Conservation (phyloP, 30 jellyfish, hydroid and myxozoan species). For the Rhopilema esculentum region DNA sequence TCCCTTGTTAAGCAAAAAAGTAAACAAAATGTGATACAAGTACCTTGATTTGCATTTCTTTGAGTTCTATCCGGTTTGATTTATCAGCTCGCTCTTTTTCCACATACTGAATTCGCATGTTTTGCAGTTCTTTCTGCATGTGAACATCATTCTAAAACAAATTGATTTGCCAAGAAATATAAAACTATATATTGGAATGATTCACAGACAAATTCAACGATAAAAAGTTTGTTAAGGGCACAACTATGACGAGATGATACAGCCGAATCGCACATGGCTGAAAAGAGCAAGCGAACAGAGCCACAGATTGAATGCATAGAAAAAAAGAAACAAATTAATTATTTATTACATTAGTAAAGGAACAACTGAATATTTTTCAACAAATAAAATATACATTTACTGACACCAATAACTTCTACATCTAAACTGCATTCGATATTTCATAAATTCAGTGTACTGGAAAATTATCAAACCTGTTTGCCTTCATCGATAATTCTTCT, state of each 20-base stretch:
- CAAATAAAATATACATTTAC: too few relatives aligned
- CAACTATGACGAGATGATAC: too few relatives aligned
- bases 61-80: slow-evolving; percentile 58
- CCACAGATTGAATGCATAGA: too few relatives aligned
- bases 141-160: slow-evolving; percentile 64
- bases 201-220: not conserved
- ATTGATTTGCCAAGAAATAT: not conserved
- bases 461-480: slow-evolving; percentile 38
- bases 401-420: not conserved
- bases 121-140: slow-evolving; percentile 73
- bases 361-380: too few relatives aligned
- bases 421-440: not conserved
- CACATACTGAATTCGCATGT: slow-evolving; percentile 68
- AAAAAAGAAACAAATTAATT: too few relatives aligned
- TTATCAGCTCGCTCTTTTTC: slow-evolving; percentile 74
- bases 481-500: slow-evolving; percentile 42
- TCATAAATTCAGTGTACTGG: not conserved
- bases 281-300: too few relatives aligned
- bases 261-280: too few relatives aligned
- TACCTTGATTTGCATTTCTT: slow-evolving; percentile 59
- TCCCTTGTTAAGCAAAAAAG: not conserved
- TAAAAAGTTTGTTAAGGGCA: too few relatives aligned
- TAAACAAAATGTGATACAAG: too few relatives aligned
- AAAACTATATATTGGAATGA: not conserved
- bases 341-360: too few relatives aligned